Evolutionary conservation across 2,888 invertebrate genomes (phyloP).

Genomic region (Stenodema calcarata): DNA sequence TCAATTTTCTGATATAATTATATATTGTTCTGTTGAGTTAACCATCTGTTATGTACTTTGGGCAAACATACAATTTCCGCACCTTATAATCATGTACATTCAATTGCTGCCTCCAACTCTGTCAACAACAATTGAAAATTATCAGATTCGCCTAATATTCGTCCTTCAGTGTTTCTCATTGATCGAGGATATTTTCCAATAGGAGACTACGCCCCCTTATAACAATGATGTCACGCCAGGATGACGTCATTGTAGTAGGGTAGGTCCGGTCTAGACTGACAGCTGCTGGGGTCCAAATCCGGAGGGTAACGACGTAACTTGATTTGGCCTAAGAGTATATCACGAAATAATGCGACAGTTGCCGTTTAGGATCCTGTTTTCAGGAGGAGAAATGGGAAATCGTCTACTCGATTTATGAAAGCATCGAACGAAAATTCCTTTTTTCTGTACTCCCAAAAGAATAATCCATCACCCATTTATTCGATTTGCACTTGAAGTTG

Average conservation of each 20-base stretch:
- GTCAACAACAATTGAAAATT: too few species aligned
- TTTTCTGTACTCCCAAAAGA: background rate
- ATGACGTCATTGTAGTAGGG: conserved; percentile 26
- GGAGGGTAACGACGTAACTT: conserved; percentile 5
- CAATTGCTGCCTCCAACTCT: too few species aligned
- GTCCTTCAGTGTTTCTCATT: background rate
- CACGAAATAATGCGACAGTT: conserved; percentile 15
- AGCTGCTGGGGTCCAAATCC: conserved; percentile 2
- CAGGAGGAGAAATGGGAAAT: background rate
- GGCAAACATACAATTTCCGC: too few species aligned
- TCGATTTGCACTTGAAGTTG: background rate
- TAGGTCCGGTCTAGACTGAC: conserved; percentile 24
- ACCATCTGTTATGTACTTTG: too few species aligned
- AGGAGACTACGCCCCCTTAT: background rate
- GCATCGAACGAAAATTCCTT: background rate
- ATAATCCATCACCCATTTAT: background rate
- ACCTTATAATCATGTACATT: too few species aligned
- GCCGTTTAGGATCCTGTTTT: background rate
- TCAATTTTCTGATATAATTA: too few species aligned
- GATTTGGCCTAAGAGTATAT: background rate
- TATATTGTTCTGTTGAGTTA: too few species aligned
- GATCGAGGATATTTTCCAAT: background rate
- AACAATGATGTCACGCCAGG: conserved; percentile 20
- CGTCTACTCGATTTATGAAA: background rate
- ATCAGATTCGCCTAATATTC: too few species aligned